These are phyloP conservation scores for Hyppa rectilinea DNA, from an alignment of 2,888 invertebrate species.

Conservation along the genomic window DNA sequence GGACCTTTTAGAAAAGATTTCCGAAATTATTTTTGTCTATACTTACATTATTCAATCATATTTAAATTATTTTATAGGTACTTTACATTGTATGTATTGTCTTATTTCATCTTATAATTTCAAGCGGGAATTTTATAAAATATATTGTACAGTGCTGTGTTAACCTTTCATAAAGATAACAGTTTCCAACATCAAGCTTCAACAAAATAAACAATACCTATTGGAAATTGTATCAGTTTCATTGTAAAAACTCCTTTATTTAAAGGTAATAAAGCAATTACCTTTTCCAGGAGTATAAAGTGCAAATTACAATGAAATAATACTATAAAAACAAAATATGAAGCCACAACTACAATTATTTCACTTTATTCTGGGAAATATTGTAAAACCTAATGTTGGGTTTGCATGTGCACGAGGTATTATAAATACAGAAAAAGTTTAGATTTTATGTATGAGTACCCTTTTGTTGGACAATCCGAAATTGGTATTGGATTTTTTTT, in stretches of 20 bases:
- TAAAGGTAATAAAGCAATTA: slow-evolving; percentile 26
- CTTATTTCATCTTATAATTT: not conserved
- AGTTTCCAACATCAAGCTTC: not conserved
- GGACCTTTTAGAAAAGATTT: not conserved
- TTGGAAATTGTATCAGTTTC: not conserved
- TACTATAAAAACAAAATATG: slow-evolving; percentile 24
- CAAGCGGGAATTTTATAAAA: not conserved
- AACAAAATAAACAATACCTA: slow-evolving; percentile 4
- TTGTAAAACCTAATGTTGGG: slow-evolving; percentile 32
- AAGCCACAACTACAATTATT: not conserved
- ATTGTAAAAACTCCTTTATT: not conserved
- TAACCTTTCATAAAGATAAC: not conserved
- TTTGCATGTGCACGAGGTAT: slow-evolving; percentile 38
- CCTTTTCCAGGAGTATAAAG: slow-evolving; percentile 13
- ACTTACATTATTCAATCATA: too few relatives aligned
- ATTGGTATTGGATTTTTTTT: slow-evolving; percentile 22
- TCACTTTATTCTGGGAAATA: slow-evolving; percentile 33
- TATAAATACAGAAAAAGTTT: slow-evolving; percentile 16
- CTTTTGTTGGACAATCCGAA: slow-evolving; percentile 4
- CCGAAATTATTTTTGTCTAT: not conserved
- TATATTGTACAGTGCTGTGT: not conserved
- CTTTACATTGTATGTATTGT: too few relatives aligned
- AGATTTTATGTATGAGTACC: not conserved
- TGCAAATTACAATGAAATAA: slow-evolving; percentile 22
- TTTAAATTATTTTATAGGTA: too few relatives aligned